Conservation (phyloP, 2,888 invertebrate genomes). For the Yponomeuta sedellus region DNA sequence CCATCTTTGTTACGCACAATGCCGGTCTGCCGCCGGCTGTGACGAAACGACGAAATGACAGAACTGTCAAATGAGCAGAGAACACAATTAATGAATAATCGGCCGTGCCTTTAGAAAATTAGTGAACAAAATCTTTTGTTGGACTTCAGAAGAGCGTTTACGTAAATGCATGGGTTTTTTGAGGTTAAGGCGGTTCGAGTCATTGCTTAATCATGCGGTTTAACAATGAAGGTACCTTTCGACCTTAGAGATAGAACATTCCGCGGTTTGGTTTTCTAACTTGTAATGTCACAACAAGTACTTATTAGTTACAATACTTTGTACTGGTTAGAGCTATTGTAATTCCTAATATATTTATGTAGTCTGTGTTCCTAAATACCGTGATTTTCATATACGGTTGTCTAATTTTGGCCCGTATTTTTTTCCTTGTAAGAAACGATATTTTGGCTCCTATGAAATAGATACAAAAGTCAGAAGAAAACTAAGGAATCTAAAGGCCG, state of each 20-base stretch:
- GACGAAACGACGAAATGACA: neutral
- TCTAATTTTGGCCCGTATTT: no score
- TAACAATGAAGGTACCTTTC: neutral
- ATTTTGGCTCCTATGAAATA: no score
- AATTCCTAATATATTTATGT: no score
- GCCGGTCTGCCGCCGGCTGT: neutral
- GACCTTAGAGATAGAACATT: neutral
- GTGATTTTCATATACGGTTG: no score
- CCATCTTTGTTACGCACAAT: neutral
- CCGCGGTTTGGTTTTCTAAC: neutral
- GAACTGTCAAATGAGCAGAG: neutral
- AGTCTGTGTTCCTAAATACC: no score
- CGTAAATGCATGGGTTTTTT: neutral
- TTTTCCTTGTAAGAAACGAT: no score
- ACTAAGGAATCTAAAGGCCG: no score
- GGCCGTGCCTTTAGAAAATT: neutral
- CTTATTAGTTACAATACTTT: neutral
- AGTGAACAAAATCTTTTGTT: neutral
- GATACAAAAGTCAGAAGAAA: no score
- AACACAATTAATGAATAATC: neutral
- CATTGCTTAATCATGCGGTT: neutral
- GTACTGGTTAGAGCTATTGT: neutral
- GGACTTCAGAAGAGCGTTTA: neutral
- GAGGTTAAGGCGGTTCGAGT: neutral
- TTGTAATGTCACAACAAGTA: neutral